Evolutionary conservation across 2,888 invertebrate species (phyloP), one percentile per base, ranked within the genome.

Genomic region (Kuschelorhynchus macadamiae): DNA sequence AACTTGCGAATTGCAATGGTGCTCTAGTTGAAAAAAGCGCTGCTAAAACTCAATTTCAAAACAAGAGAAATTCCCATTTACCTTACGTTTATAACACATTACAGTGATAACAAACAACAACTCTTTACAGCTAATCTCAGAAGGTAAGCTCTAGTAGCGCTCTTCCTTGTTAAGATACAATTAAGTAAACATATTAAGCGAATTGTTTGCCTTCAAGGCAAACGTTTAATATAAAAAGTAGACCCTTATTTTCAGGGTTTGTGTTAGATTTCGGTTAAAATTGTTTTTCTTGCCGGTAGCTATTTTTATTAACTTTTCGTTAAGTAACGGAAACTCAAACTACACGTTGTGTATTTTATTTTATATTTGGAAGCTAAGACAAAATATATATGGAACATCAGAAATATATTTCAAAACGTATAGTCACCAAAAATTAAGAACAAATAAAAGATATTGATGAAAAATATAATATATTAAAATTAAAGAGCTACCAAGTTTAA

Each of bases 181-280:
- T 56, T 56, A 56, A 17, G 44, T 44, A 56, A 56, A 56, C 44
- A 44, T 56, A 56, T 56, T 56, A 56, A 30, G 30, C 56, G 44
- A 44, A 56, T 56, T 42, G 56, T 44, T 30, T 9, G 18, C 30
- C 56, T 44, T 55, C 56, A 30, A 56, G 32, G 21, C 55, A 21
- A 41, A 55, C 30, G 42, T 56, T 56, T 56, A 39, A 56, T 56
- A 56, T 56, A 56, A 44, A 56, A 44, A 56, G 44, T 41, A 42
- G 44, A 56, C 56, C 56, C 56, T 44, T 18, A 44, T 44, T 56
- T 25, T 16, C 16, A 12, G 25, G 56, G 44, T 44, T 21, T 41
- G 55, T 41, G 18, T 41, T n/a, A 2, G 41, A 12, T 39, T 14
- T 21, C 41, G 39, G 18, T 17, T 1, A 20, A 55, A 55, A 55